Evolutionary conservation across 2,113 vertebrate species (phyloP).

Genomic region (Bubo bubo): DNA sequence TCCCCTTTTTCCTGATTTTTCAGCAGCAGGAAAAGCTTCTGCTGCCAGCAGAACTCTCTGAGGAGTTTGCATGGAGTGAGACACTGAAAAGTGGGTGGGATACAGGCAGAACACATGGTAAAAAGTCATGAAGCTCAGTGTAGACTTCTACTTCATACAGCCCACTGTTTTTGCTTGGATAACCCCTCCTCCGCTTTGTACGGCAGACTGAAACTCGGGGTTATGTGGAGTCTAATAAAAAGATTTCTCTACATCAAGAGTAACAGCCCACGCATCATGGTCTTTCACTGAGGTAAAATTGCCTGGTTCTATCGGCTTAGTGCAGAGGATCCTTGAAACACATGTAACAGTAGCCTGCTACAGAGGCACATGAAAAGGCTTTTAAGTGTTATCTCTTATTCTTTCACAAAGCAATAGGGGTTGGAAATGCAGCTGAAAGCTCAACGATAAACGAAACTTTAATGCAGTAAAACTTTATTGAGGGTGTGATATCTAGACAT

Average conservation of each 20-base stretch:
- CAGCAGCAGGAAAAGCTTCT: neutral
- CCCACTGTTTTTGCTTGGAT: neutral
- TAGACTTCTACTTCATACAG: neutral
- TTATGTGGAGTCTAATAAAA: neutral
- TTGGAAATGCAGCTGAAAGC: neutral
- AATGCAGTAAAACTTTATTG: slow-evolving; percentile 31
- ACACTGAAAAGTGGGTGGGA: neutral
- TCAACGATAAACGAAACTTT: fast-evolving
- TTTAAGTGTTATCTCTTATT: neutral
- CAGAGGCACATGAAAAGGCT: neutral
- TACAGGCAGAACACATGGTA: neutral
- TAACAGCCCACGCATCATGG: neutral
- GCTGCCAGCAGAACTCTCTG: neutral
- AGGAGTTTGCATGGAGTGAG: neutral
- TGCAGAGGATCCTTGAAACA: neutral
- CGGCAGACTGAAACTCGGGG: neutral
- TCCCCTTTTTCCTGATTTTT: neutral
- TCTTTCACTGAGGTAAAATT: neutral
- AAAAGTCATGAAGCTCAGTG: neutral
- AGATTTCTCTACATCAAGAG: neutral
- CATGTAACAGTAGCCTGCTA: neutral
- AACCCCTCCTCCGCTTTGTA: neutral
- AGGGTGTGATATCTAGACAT: neutral
- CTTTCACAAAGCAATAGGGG: neutral
- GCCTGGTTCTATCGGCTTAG: neutral